These are phyloP conservation scores for Arctopsyche grandis DNA, from an alignment of 1,140 invertebrate species.

Conservation along the genomic window DNA sequence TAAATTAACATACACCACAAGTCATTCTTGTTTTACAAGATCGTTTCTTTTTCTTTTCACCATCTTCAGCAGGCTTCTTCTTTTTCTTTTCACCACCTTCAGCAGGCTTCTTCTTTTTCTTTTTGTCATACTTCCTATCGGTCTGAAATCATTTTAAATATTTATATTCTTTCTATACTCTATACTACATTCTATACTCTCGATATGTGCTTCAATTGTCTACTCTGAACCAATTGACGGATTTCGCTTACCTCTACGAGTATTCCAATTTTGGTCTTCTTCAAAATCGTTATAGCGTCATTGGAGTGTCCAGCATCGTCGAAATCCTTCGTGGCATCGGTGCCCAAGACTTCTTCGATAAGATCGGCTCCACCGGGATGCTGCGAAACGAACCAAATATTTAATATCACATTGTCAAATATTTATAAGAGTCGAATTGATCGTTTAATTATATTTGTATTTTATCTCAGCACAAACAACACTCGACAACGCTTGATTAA, in stretches of 20 bases:
- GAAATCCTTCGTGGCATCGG: constrained; percentile 72
- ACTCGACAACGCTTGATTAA: background rate
- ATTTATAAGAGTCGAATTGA: too few species aligned
- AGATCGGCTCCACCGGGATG: constrained; percentile 75
- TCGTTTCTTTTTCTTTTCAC: constrained; percentile 3
- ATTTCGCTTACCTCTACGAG: constrained; percentile 63
- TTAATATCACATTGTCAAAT: background rate
- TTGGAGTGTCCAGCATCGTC: constrained; percentile 72
- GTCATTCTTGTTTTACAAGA: constrained; percentile 35
- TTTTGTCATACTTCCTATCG: constrained; percentile 31
- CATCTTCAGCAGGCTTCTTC: background rate
- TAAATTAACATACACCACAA: constrained; percentile 38
- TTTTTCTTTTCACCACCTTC: constrained; percentile 31
- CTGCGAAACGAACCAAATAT: constrained; percentile 58
- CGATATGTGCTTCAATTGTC: too few species aligned
- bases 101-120: constrained; percentile 23
- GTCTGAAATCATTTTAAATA: constrained; percentile 5
- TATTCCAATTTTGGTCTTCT: constrained; percentile 73
- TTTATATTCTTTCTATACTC: too few species aligned
- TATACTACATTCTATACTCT: too few species aligned
- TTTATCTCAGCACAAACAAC: too few species aligned
- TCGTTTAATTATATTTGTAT: too few species aligned
- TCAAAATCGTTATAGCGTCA: constrained; percentile 69
- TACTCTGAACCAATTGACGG: background rate
- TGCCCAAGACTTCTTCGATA: constrained; percentile 72